Base-by-base conservation (phyloP, 2,797 vertebrate genomes). In the Chaetodon trifasciatus region DNA sequence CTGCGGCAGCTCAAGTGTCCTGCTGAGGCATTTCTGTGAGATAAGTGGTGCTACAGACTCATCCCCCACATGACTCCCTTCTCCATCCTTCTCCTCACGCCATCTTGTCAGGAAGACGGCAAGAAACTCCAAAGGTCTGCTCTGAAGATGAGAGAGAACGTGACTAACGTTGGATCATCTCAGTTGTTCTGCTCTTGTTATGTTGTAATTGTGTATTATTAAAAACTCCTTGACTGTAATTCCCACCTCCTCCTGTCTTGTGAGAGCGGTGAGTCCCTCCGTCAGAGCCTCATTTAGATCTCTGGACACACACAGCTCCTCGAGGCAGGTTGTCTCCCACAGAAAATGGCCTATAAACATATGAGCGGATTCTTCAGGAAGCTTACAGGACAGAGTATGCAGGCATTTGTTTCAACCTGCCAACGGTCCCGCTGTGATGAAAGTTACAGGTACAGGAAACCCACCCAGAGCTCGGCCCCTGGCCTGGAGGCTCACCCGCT, bases 101-200 rank as follows among this genome's bases (percentile, higher is more conserved):
- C 85, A 93, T 84, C 81, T 93, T 53, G 70, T 92, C 81, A 96
- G 90, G 83, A 95, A 96, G 79, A n/a, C 4, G 1, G 94, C 91
- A 4, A 97, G 89, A 79, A 96, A 97, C 84, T 96, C 94, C 85
- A 97, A 8, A 19, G 95, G 93, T 76, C 90, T 94, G 68, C 92
- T 92, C 96, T 97, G 82, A 77, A 86, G 87, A 68, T 78, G 46
- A 32, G 15, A 47, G 46, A 39, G 44, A 52, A 24, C 42, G 12
- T 49, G 6, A 44, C 3, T 4, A 23, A 24, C 52, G 11, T n/a
- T 28, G 2, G 8, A 28, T 32, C 28, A n/a, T 21, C 8, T 55
- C 37, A 19, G 16, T 42, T 46, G 42, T 50, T 44, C 40, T 40
- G 10, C 15, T 1, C 4, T 19, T 11, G 7, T 37, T 66, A 16